These are phyloP conservation scores for Drosophila miranda DNA, from an alignment of 1,140 invertebrate genomes.

Conservation along the genomic window DNA sequence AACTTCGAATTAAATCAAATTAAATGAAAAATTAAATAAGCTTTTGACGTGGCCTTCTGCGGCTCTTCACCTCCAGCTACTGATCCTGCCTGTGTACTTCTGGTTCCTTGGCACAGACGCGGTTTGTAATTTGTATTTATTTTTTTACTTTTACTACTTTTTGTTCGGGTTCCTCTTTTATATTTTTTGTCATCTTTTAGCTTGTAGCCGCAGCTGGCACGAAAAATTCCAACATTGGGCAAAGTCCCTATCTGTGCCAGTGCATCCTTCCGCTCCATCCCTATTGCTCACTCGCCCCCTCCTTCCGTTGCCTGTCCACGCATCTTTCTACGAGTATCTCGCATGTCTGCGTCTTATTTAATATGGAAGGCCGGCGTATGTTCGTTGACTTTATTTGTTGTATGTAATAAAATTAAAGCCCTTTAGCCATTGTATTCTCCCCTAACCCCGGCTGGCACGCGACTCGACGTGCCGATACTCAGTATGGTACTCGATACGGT, in stretches of 20 bases:
- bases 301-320: neutral
- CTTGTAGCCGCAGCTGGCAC: conserved; percentile 76
- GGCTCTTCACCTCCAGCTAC: conserved; percentile 7
- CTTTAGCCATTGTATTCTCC: conserved; percentile 77
- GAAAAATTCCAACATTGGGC: conserved; percentile 66
- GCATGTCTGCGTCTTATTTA: conserved; percentile 67
- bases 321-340: neutral
- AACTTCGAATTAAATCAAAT: conserved; percentile 64
- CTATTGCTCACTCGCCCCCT: neutral
- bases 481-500: no score
- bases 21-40: conserved; percentile 77
- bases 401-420: conserved; percentile 81
- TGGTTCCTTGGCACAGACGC: conserved; percentile 3
- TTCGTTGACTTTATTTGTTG: conserved; percentile 80
- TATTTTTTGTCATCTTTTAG: conserved; percentile 47
- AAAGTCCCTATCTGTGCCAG: conserved; percentile 11
- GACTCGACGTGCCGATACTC: no score
- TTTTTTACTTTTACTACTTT: conserved; percentile 1
- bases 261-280: neutral
- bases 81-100: conserved; percentile 2
- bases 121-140: conserved; percentile 27
- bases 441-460: no score
- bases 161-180: conserved; percentile 19
- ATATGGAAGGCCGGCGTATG: conserved; percentile 69
- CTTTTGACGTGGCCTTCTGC: conserved; percentile 45